Evolutionary conservation across 2,888 invertebrate species (phyloP).

Genomic region (Lysandra coridon): DNA sequence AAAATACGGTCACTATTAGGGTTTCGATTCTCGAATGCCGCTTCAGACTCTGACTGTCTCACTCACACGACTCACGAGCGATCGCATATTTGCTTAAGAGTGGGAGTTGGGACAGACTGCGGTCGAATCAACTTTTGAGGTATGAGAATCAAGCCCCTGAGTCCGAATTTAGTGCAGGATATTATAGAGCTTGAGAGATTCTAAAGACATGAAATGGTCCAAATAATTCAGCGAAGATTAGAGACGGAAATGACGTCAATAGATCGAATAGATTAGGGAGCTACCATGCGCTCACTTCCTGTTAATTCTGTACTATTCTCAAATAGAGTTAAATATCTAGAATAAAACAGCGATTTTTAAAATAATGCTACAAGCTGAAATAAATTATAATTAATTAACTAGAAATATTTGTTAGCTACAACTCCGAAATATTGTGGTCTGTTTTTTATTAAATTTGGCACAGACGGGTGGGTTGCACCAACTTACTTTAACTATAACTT

Average conservation of each 20-base stretch:
- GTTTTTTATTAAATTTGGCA: no score
- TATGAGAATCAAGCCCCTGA: neutral
- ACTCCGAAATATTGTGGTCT: no score
- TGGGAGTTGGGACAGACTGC: neutral
- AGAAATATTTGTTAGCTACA: no score
- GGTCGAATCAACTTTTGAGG: neutral
- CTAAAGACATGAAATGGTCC: slow-evolving; percentile 14
- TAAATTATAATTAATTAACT: no score
- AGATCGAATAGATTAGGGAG: neutral
- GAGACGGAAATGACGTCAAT: slow-evolving; percentile 4
- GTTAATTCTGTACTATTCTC: neutral
- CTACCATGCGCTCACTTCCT: neutral
- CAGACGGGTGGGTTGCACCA: no score
- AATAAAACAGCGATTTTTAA: no score
- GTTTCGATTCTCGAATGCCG: neutral
- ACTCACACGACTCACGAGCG: no score
- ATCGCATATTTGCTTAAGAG: no score
- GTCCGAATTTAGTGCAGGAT: neutral
- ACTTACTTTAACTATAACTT: no score
- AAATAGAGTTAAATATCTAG: neutral
- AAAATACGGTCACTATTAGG: neutral
- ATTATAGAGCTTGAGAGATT: neutral
- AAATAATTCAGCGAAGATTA: slow-evolving; percentile 4
- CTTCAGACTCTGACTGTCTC: neutral
- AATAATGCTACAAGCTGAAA: no score